Evolutionary conservation across 2,888 invertebrate species (phyloP).

Genomic region (Ectobius pallidus): DNA sequence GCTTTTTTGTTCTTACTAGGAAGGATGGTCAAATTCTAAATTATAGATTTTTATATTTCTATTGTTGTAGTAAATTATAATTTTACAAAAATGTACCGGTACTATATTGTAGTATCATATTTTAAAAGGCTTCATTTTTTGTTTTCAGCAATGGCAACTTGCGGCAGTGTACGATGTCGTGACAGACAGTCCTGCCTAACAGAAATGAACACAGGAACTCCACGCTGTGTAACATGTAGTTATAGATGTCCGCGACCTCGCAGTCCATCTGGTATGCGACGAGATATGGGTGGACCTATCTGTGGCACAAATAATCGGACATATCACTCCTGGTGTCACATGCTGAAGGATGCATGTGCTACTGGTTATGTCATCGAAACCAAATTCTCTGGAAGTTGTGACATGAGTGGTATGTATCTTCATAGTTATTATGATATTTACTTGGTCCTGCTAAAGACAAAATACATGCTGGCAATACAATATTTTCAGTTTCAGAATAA

Average conservation of each 20-base stretch:
- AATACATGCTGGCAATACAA: too few relatives aligned
- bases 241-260: constrained; percentile 58
- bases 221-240: constrained; percentile 74
- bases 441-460: too few relatives aligned
- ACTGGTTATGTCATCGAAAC: constrained; percentile 75
- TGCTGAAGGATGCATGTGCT: constrained; percentile 76
- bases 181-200: constrained; percentile 71
- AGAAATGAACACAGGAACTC: constrained; percentile 66
- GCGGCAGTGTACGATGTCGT: constrained; percentile 69
- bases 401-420: constrained; percentile 38
- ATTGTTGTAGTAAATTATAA: too few relatives aligned
- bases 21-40: too few relatives aligned
- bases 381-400: constrained; percentile 68
- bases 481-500: too few relatives aligned
- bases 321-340: constrained; percentile 79
- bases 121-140: too few relatives aligned
- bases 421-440: not conserved
- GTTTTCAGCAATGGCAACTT: constrained; percentile 66
- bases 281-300: constrained; percentile 52
- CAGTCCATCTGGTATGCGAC: constrained; percentile 29
- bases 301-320: constrained; percentile 78
- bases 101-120: too few relatives aligned
- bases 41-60: too few relatives aligned
- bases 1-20: too few relatives aligned
- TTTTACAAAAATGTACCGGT: too few relatives aligned